A percentile compares a stretch with the other conserved stretches of the same genome.
Conservation (phyloP, 2,888 invertebrate species). For the Sthenelais limicola region DNA sequence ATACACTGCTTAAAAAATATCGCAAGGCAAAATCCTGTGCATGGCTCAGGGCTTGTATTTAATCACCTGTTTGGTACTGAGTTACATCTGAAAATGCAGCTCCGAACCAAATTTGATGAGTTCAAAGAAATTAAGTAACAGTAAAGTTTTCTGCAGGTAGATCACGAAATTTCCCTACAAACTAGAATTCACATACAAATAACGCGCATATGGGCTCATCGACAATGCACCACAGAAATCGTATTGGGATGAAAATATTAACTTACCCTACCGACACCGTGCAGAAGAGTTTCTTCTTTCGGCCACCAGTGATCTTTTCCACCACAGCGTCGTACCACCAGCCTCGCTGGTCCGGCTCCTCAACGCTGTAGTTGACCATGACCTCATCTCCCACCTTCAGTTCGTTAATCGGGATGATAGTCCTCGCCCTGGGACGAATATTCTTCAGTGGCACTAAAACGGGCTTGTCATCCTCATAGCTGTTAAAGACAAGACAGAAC, state of each 20-base stretch:
- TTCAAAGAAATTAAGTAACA: no score
- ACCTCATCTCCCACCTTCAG: constrained; percentile 78
- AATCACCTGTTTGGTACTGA: no score
- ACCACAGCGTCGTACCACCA: constrained; percentile 78
- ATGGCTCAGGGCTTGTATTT: no score
- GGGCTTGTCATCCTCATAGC: constrained; percentile 66
- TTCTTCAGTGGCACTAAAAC: constrained; percentile 63
- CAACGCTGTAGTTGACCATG: constrained; percentile 84
- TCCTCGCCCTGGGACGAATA: constrained; percentile 81
- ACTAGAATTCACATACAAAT: constrained; percentile 30
- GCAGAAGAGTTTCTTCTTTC: constrained; percentile 62
- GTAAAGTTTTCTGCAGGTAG: no score
- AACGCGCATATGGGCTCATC: neutral
- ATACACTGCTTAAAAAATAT: no score
- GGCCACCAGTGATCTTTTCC: constrained; percentile 63
- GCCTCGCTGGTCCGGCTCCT: constrained; percentile 79
- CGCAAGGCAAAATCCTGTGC: no score
- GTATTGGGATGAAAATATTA: neutral
- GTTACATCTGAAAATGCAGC: no score
- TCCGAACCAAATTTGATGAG: no score
- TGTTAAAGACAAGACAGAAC: no score
- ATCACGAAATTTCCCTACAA: no score
- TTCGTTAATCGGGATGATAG: constrained; percentile 75
- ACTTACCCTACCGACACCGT: constrained; percentile 71
- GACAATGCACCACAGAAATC: neutral